Evolutionary conservation across 2,888 invertebrate species (phyloP).

Genomic region (Parochlus steinenii): DNA sequence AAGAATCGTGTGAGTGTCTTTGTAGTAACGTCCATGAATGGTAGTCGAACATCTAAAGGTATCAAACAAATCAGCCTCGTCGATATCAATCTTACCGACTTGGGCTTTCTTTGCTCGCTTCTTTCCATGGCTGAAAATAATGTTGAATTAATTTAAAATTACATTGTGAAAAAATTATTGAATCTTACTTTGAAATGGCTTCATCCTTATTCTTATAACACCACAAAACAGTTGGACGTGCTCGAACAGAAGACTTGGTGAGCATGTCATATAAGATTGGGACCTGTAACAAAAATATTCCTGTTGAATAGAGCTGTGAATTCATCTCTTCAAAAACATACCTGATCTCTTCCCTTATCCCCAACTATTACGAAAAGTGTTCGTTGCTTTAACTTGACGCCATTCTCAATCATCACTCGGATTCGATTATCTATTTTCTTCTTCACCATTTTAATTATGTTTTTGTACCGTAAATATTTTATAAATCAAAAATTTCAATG

Average conservation of each 20-base stretch:
- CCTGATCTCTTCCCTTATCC: slow-evolving; percentile 91
- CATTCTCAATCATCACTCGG: slow-evolving; percentile 91
- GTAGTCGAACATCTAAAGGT: slow-evolving; percentile 89
- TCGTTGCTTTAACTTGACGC: slow-evolving; percentile 75
- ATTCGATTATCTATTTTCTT: slow-evolving; percentile 96
- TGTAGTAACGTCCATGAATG: slow-evolving; percentile 93
- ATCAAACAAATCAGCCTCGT: slow-evolving; percentile 94
- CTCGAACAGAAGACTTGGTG: slow-evolving; percentile 82
- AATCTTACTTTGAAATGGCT: slow-evolving; percentile 62
- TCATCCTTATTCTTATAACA: slow-evolving; percentile 92
- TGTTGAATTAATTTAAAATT: slow-evolving; percentile 5
- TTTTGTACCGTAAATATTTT: no score
- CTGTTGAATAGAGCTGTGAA: neutral
- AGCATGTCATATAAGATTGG: slow-evolving; percentile 96
- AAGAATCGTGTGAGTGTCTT: slow-evolving; percentile 92
- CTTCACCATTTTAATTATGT: slow-evolving; percentile 50
- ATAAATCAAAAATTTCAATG: no score
- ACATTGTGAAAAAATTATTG: neutral
- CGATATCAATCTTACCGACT: slow-evolving; percentile 71
- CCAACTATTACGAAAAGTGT: slow-evolving; percentile 91
- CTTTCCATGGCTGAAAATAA: slow-evolving; percentile 56
- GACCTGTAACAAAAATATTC: slow-evolving; percentile 40
- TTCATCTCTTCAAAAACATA: slow-evolving; percentile 24
- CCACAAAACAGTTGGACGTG: slow-evolving; percentile 91
- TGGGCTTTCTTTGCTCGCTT: slow-evolving; percentile 88